Evolutionary conservation across 1,140 invertebrate species (phyloP).

Genomic region (Leptonema lineaticorne): DNA sequence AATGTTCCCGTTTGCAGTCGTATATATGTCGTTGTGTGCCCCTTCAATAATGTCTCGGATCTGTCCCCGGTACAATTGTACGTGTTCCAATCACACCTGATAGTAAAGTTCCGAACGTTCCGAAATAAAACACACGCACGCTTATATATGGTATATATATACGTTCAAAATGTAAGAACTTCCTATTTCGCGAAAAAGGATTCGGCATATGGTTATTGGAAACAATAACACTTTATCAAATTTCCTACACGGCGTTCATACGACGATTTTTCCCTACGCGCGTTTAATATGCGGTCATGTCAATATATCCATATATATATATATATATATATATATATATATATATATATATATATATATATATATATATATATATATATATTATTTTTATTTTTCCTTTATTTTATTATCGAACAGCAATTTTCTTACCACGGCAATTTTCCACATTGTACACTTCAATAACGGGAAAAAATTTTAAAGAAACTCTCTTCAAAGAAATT

Average conservation of each 20-base stretch:
- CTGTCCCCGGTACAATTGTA: constrained; percentile 17
- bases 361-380: too few relatives aligned
- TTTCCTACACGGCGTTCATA: neutral
- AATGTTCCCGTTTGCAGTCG: neutral
- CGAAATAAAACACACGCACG: constrained; percentile 27
- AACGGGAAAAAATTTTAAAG: too few relatives aligned
- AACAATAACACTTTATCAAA: constrained; percentile 29
- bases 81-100: constrained; percentile 37
- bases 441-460: too few relatives aligned
- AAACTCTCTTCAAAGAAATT: too few relatives aligned
- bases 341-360: too few relatives aligned
- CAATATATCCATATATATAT: neutral
- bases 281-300: neutral
- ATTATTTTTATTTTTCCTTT: too few relatives aligned
- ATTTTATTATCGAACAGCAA: too few relatives aligned
- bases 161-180: too few relatives aligned
- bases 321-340: too few relatives aligned
- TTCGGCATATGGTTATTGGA: constrained; percentile 19
- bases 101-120: constrained; percentile 26
- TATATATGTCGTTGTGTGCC: neutral
- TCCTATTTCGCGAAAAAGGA: constrained; percentile 19
- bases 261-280: neutral
- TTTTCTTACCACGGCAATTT: too few relatives aligned
- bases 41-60: constrained; percentile 13
- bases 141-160: neutral